phyloP scores from a whole-genome alignment of 1,140 invertebrate genomes.

The Chrysomallon squamiferum region DNA sequence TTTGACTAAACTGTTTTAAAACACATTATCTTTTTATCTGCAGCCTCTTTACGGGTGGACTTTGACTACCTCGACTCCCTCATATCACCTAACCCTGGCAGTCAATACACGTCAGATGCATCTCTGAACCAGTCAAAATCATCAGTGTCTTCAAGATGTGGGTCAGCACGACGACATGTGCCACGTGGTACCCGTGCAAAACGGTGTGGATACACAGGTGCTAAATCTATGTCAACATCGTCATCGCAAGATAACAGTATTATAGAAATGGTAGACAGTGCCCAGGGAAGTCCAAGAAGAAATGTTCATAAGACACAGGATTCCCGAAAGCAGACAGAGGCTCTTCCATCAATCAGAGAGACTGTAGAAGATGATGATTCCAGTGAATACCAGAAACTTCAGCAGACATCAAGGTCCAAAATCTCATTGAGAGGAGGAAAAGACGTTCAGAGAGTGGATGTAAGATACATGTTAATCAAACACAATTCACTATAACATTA shows the following conservation, averaged over 20 bases:
- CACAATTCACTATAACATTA: too few relatives aligned
- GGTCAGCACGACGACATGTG: neutral
- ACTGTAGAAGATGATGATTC: conserved; percentile 32
- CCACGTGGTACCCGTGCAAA: neutral
- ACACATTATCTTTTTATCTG: too few relatives aligned
- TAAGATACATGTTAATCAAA: too few relatives aligned
- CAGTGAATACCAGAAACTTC: conserved; percentile 13
- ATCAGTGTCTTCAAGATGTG: conserved; percentile 10
- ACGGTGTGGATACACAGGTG: neutral
- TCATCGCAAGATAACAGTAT: conserved; percentile 5
- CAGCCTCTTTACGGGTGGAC: conserved; percentile 1
- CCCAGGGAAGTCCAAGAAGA: conserved; percentile 8
- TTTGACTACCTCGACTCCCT: conserved; percentile 22
- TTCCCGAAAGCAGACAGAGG: conserved; percentile 18
- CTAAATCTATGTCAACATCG: neutral
- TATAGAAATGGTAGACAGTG: conserved; percentile 15
- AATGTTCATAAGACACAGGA: conserved; percentile 8
- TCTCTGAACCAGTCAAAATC: conserved; percentile 17
- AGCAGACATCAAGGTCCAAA: conserved; percentile 11
- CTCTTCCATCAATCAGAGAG: conserved; percentile 38
- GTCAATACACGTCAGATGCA: conserved; percentile 10
- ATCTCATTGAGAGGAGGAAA: too few relatives aligned
- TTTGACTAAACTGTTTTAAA: too few relatives aligned
- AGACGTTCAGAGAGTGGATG: too few relatives aligned
- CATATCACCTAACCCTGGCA: neutral